Percentiles rank a stretch among this genome's conserved stretches.
These are phyloP conservation scores for Drepana arcuata DNA, from an alignment of 1,140 invertebrate genomes.

Conservation along the genomic window DNA sequence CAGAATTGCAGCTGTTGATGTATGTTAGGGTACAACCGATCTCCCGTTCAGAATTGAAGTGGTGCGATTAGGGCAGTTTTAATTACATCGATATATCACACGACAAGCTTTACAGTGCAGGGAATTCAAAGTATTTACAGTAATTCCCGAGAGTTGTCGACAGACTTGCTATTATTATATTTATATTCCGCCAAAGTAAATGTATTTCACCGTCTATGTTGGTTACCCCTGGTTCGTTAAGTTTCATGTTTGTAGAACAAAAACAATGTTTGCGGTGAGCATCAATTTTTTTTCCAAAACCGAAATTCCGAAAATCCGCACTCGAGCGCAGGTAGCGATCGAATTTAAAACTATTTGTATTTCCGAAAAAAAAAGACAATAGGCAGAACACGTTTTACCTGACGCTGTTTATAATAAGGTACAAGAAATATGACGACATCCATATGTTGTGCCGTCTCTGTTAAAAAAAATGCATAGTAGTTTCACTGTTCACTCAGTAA, in stretches of 20 bases:
- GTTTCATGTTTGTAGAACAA: constrained; percentile 39
- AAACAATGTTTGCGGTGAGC: constrained; percentile 68
- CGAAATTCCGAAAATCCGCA: constrained; percentile 60
- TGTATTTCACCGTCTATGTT: too few species aligned
- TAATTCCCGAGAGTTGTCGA: too few species aligned
- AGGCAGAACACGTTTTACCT: constrained; percentile 59
- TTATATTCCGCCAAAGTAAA: too few species aligned
- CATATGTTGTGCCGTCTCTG: constrained; percentile 39
- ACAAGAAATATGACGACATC: constrained; percentile 64
- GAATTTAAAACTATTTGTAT: constrained; percentile 64
- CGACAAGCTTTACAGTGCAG: too few species aligned
- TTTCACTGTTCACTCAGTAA: constrained; percentile 28
- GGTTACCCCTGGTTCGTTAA: constrained; percentile 17
- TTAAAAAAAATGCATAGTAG: constrained; percentile 12
- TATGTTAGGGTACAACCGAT: too few species aligned
- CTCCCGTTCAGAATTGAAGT: too few species aligned
- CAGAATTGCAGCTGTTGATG: too few species aligned
- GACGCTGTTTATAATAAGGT: constrained; percentile 63
- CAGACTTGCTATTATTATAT: too few species aligned
- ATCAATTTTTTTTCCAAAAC: constrained; percentile 54
- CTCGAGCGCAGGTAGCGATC: constrained; percentile 60
- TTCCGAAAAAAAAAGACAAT: constrained; percentile 53
- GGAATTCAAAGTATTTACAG: too few species aligned
- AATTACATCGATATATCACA: too few species aligned
- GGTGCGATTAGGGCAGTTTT: too few species aligned